phyloP scores from a whole-genome alignment of 2,797 vertebrate species.

The Pipistrellus pygmaeus region DNA sequence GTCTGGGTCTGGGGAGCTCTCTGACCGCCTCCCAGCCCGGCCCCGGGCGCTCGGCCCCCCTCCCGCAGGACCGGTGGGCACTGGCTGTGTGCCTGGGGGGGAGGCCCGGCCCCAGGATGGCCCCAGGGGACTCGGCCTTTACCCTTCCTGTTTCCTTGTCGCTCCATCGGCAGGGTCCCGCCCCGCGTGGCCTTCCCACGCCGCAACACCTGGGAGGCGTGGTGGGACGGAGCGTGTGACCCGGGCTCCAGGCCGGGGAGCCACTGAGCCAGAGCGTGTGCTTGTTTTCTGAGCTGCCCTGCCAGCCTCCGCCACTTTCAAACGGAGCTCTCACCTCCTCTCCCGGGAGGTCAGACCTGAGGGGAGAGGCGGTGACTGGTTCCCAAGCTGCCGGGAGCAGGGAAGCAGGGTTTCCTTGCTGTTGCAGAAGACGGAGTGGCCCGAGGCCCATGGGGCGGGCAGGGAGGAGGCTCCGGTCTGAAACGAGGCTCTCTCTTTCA shows the following conservation, averaged over 20 bases:
- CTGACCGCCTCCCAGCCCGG: conserved; percentile 74
- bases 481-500: neutral
- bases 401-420: neutral
- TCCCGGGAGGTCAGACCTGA: neutral
- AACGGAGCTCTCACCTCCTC: neutral
- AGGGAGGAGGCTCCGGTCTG: neutral
- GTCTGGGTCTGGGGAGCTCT: conserved; percentile 56
- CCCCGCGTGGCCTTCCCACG: neutral
- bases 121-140: neutral
- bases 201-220: neutral
- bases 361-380: neutral
- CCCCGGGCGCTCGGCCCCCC: conserved; percentile 58
- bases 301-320: neutral
- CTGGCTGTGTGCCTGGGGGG: neutral
- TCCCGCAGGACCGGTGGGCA: neutral
- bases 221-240: neutral
- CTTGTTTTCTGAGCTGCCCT: neutral
- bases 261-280: fast-evolving
- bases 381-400: neutral
- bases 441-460: neutral
- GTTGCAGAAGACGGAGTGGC: neutral
- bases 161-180: neutral
- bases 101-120: neutral
- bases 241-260: neutral
- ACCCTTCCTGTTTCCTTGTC: neutral